A percentile compares a stretch with the other conserved stretches of the same genome.
phyloP scores from a whole-genome alignment of 2,888 invertebrate genomes.

The Zeuzera pyrina region DNA sequence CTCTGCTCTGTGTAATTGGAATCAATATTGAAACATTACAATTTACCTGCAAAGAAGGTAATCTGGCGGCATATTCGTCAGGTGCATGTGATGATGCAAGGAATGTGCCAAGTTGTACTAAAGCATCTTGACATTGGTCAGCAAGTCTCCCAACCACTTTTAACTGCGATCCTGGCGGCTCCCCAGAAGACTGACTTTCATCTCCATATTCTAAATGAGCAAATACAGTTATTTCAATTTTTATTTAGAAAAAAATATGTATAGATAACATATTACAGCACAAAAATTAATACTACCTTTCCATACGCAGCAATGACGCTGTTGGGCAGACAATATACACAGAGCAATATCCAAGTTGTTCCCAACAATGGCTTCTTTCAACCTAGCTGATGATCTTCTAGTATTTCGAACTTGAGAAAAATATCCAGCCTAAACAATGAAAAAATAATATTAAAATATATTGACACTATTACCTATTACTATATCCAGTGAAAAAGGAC shows the following conservation, averaged over 20 bases:
- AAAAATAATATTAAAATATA: background rate
- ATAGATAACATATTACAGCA: background rate
- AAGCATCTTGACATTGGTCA: slow-evolving; percentile 96
- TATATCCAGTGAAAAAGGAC: background rate
- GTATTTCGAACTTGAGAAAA: slow-evolving; percentile 98
- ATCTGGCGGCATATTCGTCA: slow-evolving; percentile 92
- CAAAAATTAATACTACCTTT: slow-evolving; percentile 63
- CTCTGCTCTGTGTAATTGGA: too few species aligned
- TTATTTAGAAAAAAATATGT: background rate
- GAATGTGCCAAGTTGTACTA: slow-evolving; percentile 98
- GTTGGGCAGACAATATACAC: slow-evolving; percentile 96
- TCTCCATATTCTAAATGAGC: slow-evolving; percentile 40
- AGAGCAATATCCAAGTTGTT: slow-evolving; percentile 94
- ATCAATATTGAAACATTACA: too few species aligned
- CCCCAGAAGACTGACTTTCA: slow-evolving; percentile 37
- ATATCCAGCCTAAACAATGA: slow-evolving; percentile 85
- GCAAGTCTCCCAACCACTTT: slow-evolving; percentile 91
- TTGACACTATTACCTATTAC: background rate
- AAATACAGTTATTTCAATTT: background rate
- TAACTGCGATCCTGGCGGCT: slow-evolving; percentile 83
- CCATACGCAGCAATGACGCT: slow-evolving; percentile 93
- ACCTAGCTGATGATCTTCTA: slow-evolving; percentile 92
- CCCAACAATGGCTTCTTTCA: slow-evolving; percentile 95
- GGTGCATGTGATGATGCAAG: slow-evolving; percentile 93
- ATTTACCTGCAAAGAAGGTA: slow-evolving; percentile 86